A percentile compares a stretch with the other conserved stretches of the same genome.
These are phyloP conservation scores for Iphiclides podalirius DNA, from an alignment of 2,888 invertebrate species.

Conservation along the genomic window DNA sequence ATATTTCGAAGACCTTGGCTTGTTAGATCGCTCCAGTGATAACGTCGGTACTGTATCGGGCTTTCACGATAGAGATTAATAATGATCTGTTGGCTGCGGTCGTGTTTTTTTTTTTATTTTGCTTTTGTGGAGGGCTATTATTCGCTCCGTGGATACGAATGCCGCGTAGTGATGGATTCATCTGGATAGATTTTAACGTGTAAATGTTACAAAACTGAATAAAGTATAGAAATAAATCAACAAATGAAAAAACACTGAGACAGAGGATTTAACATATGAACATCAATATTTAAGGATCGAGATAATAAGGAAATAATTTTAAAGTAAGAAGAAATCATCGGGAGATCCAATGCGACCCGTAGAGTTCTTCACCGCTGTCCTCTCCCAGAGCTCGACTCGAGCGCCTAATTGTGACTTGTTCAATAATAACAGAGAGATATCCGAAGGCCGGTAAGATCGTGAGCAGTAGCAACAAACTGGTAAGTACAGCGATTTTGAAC, in stretches of 20 bases:
- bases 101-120: constrained; percentile 24
- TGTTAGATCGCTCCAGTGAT: constrained; percentile 34
- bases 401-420: constrained; percentile 30
- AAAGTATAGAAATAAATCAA: too few relatives aligned
- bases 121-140: constrained; percentile 3
- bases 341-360: too few relatives aligned
- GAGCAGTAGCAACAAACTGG: constrained; percentile 24
- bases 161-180: too few relatives aligned
- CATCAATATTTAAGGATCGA: too few relatives aligned
- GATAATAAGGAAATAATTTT: too few relatives aligned
- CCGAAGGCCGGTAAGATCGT: constrained; percentile 36
- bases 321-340: too few relatives aligned
- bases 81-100: constrained; percentile 30
- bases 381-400: too few relatives aligned
- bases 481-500: constrained; percentile 1
- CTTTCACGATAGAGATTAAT: constrained; percentile 37
- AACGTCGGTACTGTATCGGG: constrained; percentile 37
- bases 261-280: too few relatives aligned
- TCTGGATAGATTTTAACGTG: too few relatives aligned
- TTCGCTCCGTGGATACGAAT: constrained; percentile 2
- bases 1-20: constrained; percentile 48
- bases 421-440: constrained; percentile 29
- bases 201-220: too few relatives aligned
- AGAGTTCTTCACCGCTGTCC: too few relatives aligned
- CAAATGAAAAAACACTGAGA: too few relatives aligned